These are phyloP conservation scores for Promerops cafer DNA, from an alignment of 2,113 vertebrate species.

Conservation along the genomic window DNA sequence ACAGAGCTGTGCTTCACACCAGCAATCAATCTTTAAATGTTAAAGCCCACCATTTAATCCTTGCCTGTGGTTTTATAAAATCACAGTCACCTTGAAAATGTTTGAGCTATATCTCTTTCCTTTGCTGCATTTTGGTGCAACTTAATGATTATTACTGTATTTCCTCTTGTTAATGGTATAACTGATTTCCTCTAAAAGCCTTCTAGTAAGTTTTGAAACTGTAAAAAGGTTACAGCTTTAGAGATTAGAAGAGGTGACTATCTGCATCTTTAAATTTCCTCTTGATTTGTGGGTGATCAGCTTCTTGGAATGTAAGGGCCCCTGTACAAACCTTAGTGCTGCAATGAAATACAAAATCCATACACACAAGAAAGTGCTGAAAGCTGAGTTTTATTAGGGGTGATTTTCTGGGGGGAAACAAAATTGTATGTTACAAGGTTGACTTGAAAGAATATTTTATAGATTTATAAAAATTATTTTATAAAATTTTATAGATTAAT, in stretches of 20 bases:
- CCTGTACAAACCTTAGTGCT: not conserved
- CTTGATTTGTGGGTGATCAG: not conserved
- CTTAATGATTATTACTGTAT: not conserved
- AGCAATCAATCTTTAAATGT: not conserved
- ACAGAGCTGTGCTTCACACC: not conserved
- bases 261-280: not conserved
- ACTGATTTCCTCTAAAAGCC: not conserved
- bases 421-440: not conserved
- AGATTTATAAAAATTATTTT: not conserved
- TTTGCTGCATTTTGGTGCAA: not conserved
- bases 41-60: not conserved
- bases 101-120: not conserved
- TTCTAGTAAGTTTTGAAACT: not conserved
- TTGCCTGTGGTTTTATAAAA: not conserved
- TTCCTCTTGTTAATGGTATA: not conserved
- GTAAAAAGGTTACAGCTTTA: not conserved
- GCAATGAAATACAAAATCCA: not conserved
- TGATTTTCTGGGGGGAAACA: not conserved
- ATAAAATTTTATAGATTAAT: not conserved
- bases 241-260: not conserved
- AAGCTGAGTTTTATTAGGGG: not conserved
- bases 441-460: not conserved
- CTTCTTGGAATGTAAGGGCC: not conserved
- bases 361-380: not conserved
- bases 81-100: not conserved